Base-by-base conservation (phyloP, 2,888 invertebrate genomes). In the Dynastes tityus region DNA sequence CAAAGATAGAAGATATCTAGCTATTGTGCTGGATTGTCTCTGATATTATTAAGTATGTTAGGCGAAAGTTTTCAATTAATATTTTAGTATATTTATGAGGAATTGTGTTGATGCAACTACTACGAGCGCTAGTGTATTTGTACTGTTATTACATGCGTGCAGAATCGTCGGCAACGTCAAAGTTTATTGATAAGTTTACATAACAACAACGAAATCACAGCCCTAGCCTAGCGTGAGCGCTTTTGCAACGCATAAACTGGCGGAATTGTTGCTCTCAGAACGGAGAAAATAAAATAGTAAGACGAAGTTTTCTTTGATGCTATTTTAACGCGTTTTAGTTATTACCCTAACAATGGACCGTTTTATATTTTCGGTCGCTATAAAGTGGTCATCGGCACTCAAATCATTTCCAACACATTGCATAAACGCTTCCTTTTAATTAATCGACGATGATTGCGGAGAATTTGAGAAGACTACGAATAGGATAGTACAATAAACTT, bases 131-230 rank as follows among this genome's bases (percentile, higher is more conserved):
- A 45, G 45, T 45, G 45, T 45, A 45, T 6, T 6, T 71, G 37
- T 73, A 45, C 58, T 40, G 37, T 73, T 61, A 40, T 63, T 51
- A 11, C 27, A 40, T 40, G 9, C 6, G 55, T 71, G 55, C 71
- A 32, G 55, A 37, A 53, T 37, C 45, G 27, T 27, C 8, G 11
- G 45, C 11, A 45, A 45, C 45, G 45, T 45, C 40, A 63, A 40
- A 45, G 73, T 74, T 74, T 74, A 74, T 63, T 63, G 73, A 74
- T 74, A 74, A 61, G 49, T 74, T 74, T 74, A 74, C 73, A 74
- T 74, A 74, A 74, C 9, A 61, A 11, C 45, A 11, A 11, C 61
- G 27, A 74, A 74, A 32, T 13, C 40, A n/a, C 11, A 45, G 55
- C 32, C 29, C 29, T 51, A 22, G 49, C 13, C 32, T 45, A 8